Evolutionary conservation across 1,140 invertebrate genomes (phyloP).

Genomic region (Drosophila orosa): DNA sequence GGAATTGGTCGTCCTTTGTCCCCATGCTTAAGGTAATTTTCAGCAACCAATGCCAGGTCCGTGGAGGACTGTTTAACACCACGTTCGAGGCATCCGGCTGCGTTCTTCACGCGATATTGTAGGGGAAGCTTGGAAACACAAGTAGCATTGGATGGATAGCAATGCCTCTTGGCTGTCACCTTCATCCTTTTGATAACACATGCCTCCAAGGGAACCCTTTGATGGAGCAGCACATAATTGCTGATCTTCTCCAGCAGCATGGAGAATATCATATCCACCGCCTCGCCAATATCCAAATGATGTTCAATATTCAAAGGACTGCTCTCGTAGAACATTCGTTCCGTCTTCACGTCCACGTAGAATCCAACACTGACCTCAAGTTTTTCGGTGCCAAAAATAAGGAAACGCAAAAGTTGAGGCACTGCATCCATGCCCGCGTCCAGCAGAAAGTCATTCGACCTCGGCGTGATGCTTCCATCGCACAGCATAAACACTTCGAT

Average conservation of each 20-base stretch:
- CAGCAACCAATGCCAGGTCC: conserved; percentile 24
- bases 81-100: background rate
- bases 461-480: conserved; percentile 45
- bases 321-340: conserved; percentile 57
- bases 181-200: conserved; percentile 57
- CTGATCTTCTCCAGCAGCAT: conserved; percentile 59
- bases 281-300: conserved; percentile 56
- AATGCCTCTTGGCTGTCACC: conserved; percentile 45
- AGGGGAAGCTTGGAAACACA: conserved; percentile 32
- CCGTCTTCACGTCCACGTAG: conserved; percentile 46
- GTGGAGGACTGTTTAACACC: background rate
- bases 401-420: conserved; percentile 53
- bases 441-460: conserved; percentile 55
- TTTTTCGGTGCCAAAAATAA: conserved; percentile 45
- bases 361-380: conserved; percentile 54
- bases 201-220: conserved; percentile 41
- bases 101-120: conserved; percentile 54
- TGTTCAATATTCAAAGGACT: conserved; percentile 37
- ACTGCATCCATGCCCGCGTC: conserved; percentile 63
- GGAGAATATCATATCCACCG: conserved; percentile 66
- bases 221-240: conserved; percentile 41
- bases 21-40: conserved; percentile 40
- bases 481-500: conserved; percentile 64
- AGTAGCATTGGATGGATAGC: background rate
- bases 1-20: conserved; percentile 35